A percentile compares a stretch with the other conserved stretches of the same genome.
These are phyloP conservation scores for Pristionchus entomophagus DNA, from an alignment of 2,888 invertebrate species.

Conservation along the genomic window DNA sequence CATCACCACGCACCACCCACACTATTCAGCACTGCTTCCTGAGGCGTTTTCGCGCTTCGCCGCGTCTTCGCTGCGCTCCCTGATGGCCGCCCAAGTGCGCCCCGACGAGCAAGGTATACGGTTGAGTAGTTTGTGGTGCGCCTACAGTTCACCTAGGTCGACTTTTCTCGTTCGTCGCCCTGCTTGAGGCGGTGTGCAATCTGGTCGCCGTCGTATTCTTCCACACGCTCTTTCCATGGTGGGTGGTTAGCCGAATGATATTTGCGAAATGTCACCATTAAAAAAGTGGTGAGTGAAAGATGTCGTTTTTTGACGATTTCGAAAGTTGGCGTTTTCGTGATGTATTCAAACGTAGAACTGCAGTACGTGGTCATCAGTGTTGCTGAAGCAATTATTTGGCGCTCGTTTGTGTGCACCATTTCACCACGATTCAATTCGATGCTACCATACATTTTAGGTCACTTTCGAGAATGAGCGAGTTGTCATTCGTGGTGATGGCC, in stretches of 20 bases:
- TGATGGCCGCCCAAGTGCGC: constrained; percentile 48
- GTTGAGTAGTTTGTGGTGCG: neutral
- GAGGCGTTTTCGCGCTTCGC: constrained; percentile 53
- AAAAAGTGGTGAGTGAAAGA: too few relatives aligned
- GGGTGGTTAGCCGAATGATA: neutral
- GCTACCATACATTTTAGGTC: constrained; percentile 41
- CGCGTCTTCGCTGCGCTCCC: constrained; percentile 51
- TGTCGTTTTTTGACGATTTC: too few relatives aligned
- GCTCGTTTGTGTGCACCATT: neutral
- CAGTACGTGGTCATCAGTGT: too few relatives aligned
- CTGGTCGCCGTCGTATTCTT: constrained; percentile 51
- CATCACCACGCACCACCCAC: too few relatives aligned
- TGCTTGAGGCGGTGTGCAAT: constrained; percentile 52
- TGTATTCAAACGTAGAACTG: too few relatives aligned
- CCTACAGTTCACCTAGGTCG: constrained; percentile 47
- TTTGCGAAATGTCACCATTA: neutral
- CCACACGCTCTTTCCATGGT: constrained; percentile 52
- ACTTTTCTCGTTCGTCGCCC: constrained; percentile 52
- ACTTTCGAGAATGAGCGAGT: neutral
- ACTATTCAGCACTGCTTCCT: constrained; percentile 23
- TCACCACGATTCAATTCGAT: too few relatives aligned
- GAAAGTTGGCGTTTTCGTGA: too few relatives aligned
- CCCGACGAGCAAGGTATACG: neutral
- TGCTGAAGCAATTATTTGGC: too few relatives aligned
- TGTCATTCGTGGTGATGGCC: constrained; percentile 44